Base-by-base conservation (phyloP, 2,113 vertebrate genomes). In the Dicaeum eximium region DNA sequence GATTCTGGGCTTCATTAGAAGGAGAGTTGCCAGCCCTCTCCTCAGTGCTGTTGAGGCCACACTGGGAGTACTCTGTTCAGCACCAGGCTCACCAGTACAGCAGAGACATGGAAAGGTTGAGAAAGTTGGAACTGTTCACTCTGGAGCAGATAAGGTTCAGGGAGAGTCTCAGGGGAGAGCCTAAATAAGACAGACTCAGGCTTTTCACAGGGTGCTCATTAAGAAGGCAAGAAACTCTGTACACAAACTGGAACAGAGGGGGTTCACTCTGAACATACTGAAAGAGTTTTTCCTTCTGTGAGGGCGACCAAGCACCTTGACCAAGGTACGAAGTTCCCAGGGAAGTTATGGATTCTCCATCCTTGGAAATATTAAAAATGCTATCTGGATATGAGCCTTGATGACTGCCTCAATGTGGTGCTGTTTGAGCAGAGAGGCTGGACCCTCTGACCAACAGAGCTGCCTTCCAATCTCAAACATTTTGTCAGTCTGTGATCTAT, bases 171-270 rank as follows among this genome's bases (percentile, higher is more conserved):
- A 86, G 51, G 21, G 4, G 21, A 37, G 17, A 13, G 6, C 27
- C 7, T 12, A 54, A 65, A 50, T 54, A 40, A 44, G 12, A 33
- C 0, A 0, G 17, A 69, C 2, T 1, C 8, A n/a, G 16, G 7
- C 5, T 28, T 11, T 82, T 48, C 17, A 37, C 21, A n/a, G 6
- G 21, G 18, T 28, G 13, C 4, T 25, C 28, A 22, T 22, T 38
- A 35, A 37, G 8, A 45, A 45, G 28, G 47, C 7, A 71, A 79
- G 51, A 80, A 71, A 15, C 3, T n/a, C 14, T 6, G 2, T 15
- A 5, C 18, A 48, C 7, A 91, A 66, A 38, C 3, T 10, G 20
- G 61, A 84, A 75, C 7, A 47, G 0, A 51, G 30, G 4, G 24
- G 1, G 15, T 53, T 71, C n/a, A 9, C 15, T 24, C 24, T 51